Percentiles rank a stretch among this genome's conserved stretches.
phyloP scores from a whole-genome alignment of 2,888 invertebrate genomes.

The Plagodis pulveraria region DNA sequence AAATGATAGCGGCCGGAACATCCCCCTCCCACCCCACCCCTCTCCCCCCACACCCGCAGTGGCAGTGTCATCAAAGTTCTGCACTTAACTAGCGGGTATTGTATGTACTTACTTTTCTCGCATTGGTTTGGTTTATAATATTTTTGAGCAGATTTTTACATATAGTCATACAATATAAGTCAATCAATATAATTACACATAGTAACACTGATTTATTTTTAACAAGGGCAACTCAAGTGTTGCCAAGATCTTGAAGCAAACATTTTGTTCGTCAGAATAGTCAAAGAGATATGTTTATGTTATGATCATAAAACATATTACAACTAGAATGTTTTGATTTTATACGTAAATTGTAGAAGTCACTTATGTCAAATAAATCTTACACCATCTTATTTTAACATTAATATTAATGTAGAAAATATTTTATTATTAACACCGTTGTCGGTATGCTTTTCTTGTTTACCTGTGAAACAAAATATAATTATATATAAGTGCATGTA shows the following conservation, averaged over 20 bases:
- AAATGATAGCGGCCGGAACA: no score
- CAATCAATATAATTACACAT: slow-evolving; percentile 1
- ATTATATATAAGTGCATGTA: no score
- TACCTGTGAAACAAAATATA: slow-evolving; percentile 26
- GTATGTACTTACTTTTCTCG: not conserved
- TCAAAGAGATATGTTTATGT: not conserved
- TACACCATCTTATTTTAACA: slow-evolving; percentile 37
- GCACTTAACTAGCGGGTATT: no score
- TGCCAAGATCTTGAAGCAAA: not conserved
- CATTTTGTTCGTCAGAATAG: not conserved
- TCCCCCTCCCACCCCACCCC: no score
- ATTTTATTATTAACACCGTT: not conserved
- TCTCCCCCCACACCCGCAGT: no score
- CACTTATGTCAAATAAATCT: slow-evolving; percentile 35
- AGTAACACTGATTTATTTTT: slow-evolving; percentile 5
- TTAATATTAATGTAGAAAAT: slow-evolving; percentile 34
- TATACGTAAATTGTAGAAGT: slow-evolving; percentile 23
- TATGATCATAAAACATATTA: not conserved
- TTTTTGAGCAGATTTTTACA: slow-evolving; percentile 20
- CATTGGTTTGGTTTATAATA: slow-evolving; percentile 15
- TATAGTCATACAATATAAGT: not conserved
- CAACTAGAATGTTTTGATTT: slow-evolving; percentile 15
- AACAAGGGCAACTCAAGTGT: not conserved
- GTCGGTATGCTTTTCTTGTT: slow-evolving; percentile 1
- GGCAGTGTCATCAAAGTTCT: no score